phyloP scores from a whole-genome alignment of 2,113 vertebrate species.

The Scolopax mira region DNA sequence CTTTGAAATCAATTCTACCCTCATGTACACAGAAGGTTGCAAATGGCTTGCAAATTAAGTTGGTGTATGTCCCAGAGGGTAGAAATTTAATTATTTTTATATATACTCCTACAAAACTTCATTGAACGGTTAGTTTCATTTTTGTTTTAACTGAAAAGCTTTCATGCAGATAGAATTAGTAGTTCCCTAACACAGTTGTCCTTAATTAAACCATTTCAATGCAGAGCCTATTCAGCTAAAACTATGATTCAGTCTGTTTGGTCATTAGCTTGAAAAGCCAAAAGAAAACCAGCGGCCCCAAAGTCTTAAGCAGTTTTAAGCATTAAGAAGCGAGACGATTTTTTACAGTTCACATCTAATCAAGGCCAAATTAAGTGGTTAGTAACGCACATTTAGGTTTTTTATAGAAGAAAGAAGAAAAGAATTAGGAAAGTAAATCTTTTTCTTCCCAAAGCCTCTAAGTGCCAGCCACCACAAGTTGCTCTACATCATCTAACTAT shows the following conservation, averaged over 20 bases:
- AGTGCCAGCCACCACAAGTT: conserved; percentile 84
- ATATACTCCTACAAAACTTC: neutral
- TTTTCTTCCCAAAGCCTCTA: conserved; percentile 80
- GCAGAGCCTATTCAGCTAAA: neutral
- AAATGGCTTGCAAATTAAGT: neutral
- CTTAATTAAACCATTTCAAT: neutral
- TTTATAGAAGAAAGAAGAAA: neutral
- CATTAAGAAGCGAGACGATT: neutral
- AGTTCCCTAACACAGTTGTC: neutral
- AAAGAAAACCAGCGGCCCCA: neutral
- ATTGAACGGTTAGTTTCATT: neutral
- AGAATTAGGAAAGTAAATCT: neutral
- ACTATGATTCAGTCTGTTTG: neutral
- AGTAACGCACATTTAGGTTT: neutral
- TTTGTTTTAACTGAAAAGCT: neutral
- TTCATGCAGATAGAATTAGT: neutral
- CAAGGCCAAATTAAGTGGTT: conserved; percentile 18
- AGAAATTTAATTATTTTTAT: neutral
- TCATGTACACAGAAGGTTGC: neutral
- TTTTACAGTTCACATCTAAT: neutral
- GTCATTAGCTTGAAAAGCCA: neutral
- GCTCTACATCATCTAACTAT: conserved; percentile 94
- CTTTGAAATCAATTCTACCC: neutral
- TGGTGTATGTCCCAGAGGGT: neutral
- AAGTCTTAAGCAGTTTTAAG: conserved; percentile 75